Evolutionary conservation across 2,888 invertebrate species (phyloP).

Genomic region (Tenthredo amoena): DNA sequence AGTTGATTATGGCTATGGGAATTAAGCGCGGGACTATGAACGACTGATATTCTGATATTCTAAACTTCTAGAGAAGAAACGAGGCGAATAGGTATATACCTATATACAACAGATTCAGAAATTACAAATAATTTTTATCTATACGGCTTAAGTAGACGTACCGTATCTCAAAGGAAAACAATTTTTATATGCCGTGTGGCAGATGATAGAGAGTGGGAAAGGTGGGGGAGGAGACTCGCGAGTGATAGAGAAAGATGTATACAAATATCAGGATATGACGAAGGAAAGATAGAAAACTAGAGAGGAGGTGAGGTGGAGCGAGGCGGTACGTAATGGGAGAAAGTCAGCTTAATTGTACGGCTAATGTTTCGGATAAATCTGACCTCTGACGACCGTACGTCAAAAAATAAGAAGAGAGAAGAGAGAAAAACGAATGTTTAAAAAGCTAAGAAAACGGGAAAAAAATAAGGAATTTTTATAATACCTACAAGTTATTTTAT

Average conservation of each 20-base stretch:
- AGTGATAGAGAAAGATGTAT: not conserved
- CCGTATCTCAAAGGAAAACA: conserved; percentile 41
- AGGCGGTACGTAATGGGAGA: conserved; percentile 52
- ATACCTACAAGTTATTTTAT: not conserved
- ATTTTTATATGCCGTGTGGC: conserved; percentile 39
- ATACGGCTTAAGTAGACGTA: conserved; percentile 32
- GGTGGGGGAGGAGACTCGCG: not conserved
- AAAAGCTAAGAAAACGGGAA: conserved; percentile 38
- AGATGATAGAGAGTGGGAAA: not conserved
- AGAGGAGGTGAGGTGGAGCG: conserved; percentile 33
- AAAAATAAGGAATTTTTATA: conserved; percentile 38
- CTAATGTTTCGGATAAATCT: conserved; percentile 53
- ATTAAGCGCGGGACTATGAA: not conserved
- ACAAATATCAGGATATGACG: not conserved
- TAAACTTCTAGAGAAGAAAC: not conserved
- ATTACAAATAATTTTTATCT: conserved; percentile 48
- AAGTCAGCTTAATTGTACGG: conserved; percentile 54
- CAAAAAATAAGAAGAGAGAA: conserved; percentile 42
- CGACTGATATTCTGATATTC: not conserved
- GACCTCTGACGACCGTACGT: conserved; percentile 49
- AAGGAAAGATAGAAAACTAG: not conserved
- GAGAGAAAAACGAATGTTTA: not conserved
- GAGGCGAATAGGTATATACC: not conserved
- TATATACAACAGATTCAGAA: conserved; percentile 32
- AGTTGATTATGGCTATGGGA: not conserved